Percentiles rank a stretch among this genome's conserved stretches.
Conservation (phyloP, 23 tunicate genomes). For the Trididemnum miniatum region DNA sequence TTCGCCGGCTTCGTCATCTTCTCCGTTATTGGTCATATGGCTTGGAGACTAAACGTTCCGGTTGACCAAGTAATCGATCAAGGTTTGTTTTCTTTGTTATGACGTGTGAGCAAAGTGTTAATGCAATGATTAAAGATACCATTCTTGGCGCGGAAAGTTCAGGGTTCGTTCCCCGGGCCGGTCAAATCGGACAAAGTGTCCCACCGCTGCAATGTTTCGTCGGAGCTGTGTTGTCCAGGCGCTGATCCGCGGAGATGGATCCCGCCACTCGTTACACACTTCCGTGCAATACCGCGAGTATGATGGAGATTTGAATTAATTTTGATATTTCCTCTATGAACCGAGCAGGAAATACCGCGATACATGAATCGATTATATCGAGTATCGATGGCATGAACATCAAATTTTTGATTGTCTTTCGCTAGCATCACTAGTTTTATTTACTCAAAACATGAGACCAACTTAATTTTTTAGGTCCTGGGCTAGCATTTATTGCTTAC, state of each 20-base stretch:
- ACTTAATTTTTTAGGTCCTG: constrained; percentile 65
- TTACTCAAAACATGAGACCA: too few species aligned
- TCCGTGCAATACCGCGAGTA: not conserved
- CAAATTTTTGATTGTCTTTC: too few species aligned
- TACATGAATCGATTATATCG: too few species aligned
- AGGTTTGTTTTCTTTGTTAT: constrained; percentile 49
- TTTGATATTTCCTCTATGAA: too few species aligned
- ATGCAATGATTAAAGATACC: too few species aligned
- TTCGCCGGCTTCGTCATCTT: constrained; percentile 98
- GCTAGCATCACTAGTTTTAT: too few species aligned
- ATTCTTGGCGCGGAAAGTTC: not conserved
- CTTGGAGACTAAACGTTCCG: constrained; percentile 43
- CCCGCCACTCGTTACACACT: not conserved
- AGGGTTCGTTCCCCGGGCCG: too few species aligned
- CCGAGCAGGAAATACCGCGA: too few species aligned
- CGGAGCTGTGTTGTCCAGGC: not conserved
- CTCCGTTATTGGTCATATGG: constrained; percentile 98
- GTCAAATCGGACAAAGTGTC: not conserved
- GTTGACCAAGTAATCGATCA: constrained; percentile 83
- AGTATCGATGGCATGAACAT: too few species aligned
- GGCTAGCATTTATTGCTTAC: constrained; percentile 95
- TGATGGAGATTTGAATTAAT: not conserved
- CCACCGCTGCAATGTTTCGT: not conserved
- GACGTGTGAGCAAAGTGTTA: too few species aligned
- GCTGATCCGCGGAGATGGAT: not conserved